phyloP scores from a whole-genome alignment of 2,888 invertebrate genomes.

The Prosapia bicincta region DNA sequence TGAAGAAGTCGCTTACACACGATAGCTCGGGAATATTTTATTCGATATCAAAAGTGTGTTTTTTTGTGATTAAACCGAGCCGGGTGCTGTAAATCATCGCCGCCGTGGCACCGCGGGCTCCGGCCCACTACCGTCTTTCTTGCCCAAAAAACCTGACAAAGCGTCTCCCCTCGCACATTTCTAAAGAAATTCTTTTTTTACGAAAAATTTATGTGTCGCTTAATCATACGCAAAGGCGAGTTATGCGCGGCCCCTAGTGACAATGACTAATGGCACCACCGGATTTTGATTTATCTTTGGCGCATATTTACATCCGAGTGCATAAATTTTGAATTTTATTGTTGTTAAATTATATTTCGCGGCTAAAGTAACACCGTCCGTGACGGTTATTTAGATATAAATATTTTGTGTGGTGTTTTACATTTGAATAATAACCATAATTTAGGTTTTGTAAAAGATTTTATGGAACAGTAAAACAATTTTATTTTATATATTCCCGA shows the following conservation, averaged over 20 bases:
- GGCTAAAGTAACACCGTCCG: not conserved
- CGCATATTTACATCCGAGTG: not conserved
- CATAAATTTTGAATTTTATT: not conserved
- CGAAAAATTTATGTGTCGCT: not conserved
- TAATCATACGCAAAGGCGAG: not conserved
- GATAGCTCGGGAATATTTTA: slow-evolving; percentile 4
- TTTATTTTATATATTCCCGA: too few relatives aligned
- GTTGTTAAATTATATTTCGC: not conserved
- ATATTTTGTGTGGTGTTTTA: not conserved
- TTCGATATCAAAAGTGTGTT: slow-evolving; percentile 14
- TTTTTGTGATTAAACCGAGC: not conserved
- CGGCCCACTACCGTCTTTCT: not conserved
- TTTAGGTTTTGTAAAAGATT: too few relatives aligned
- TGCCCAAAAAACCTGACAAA: not conserved
- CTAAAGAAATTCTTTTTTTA: not conserved
- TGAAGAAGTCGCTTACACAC: slow-evolving; percentile 5
- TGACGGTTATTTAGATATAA: not conserved
- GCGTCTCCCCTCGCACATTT: not conserved
- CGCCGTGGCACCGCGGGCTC: not conserved
- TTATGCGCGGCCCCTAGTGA: not conserved
- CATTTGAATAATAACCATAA: too few relatives aligned
- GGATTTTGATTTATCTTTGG: not conserved
- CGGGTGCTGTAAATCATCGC: not conserved
- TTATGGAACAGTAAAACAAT: too few relatives aligned
- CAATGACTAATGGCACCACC: not conserved